Evolutionary conservation across 2,888 invertebrate genomes (phyloP), one percentile per base, ranked within the genome.

Genomic region (Rhimphoctona megacephalus): DNA sequence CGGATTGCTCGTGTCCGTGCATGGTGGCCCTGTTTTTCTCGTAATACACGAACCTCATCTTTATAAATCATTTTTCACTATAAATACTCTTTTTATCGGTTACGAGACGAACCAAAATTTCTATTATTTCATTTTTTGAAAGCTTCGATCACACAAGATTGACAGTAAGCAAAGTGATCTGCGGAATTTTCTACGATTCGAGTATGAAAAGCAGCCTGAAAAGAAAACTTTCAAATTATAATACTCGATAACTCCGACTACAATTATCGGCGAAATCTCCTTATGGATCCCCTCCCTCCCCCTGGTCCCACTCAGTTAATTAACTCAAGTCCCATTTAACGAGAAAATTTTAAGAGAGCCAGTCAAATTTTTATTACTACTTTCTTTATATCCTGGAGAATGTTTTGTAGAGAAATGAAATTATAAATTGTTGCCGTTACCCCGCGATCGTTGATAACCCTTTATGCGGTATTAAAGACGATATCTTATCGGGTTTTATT

Each of bases 401-500:
- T 30, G 14, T 61, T 61, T 61, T 5, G 25, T 2, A 61, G 30
- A 61, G 46, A 70, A 46, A 49, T 30, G 69, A 70, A 70, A 70
- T 70, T 5, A 46, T 46, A 46, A 70, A 39, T 70, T 43, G 14
- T 46, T 30, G 46, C 14, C 8, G 22, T 70, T 30, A 30, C 11
- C 17, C 1, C 46, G 19, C 22, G 30, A 70, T 70, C 8, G 17
- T 43, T 17, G 57, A 70, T 52, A 67, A 79, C 2, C 11, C 43
- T 70, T 57, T 46, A 54, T 43, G 36, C 57, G 39, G 22, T 85
- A 88, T 86, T 72, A 89, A 90, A 88, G 85, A 86, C 90, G 89
- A 90, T 90, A 90, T 85, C 90, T 90, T 91, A 92, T 91, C 92
- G 89, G 81, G 70, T 72, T 61, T 39, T 49, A 46, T 46, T 46